Conservation (phyloP, 2,113 vertebrate genomes). For the Brachirus orientalis region DNA sequence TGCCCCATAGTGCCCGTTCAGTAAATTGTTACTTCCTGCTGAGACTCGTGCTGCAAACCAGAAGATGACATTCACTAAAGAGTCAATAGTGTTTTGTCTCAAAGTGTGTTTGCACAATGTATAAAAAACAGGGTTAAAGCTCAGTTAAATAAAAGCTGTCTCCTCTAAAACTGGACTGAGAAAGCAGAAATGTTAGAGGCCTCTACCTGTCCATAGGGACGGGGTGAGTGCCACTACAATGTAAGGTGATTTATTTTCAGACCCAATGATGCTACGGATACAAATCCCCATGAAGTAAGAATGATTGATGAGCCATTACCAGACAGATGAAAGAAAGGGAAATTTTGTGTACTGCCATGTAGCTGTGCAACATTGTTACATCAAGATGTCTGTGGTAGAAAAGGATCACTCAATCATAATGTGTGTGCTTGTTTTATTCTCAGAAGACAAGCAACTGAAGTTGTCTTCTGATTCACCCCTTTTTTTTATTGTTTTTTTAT, state of each 20-base stretch:
- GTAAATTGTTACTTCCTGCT: too few relatives aligned
- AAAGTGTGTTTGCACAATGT: too few relatives aligned
- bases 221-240: slow-evolving; percentile 24
- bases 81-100: too few relatives aligned
- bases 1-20: too few relatives aligned
- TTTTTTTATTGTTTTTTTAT: too few relatives aligned
- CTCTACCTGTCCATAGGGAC: slow-evolving; percentile 6
- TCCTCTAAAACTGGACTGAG: slow-evolving; percentile 3
- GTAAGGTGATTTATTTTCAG: slow-evolving; percentile 39
- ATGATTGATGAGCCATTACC: slow-evolving; percentile 29
- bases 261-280: slow-evolving; percentile 29
- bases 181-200: slow-evolving; percentile 5
- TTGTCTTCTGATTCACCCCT: too few relatives aligned
- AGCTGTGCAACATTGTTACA: slow-evolving; percentile 16
- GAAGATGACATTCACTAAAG: too few relatives aligned
- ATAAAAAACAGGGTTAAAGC: too few relatives aligned
- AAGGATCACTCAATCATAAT: slow-evolving; percentile 17
- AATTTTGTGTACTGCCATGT: slow-evolving; percentile 2
- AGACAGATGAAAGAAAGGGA: slow-evolving; percentile 2
- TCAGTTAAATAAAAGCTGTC: too few relatives aligned
- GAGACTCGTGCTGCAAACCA: too few relatives aligned
- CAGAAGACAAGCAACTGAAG: too few relatives aligned
- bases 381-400: slow-evolving; percentile 1
- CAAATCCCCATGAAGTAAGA: slow-evolving; percentile 1
- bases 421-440: not conserved